Conservation (phyloP, 2,888 invertebrate genomes). For the Drosophila bunnanda region DNA sequence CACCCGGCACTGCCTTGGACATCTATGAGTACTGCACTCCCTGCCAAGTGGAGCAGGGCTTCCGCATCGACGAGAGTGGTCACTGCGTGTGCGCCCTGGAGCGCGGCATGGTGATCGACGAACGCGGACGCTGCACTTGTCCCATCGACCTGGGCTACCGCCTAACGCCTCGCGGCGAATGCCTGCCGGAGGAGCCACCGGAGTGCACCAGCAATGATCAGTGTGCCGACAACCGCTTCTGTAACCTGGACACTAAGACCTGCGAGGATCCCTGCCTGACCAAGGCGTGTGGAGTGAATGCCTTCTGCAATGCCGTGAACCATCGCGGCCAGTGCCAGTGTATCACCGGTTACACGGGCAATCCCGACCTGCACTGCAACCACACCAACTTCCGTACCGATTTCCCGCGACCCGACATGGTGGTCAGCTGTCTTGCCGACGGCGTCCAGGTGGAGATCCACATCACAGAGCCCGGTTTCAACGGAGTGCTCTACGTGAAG, state of each 20-base stretch:
- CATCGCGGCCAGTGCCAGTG: conserved; percentile 92
- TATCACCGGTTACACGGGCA: conserved; percentile 90
- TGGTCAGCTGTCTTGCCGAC: conserved; percentile 95
- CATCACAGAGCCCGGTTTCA: conserved; percentile 90
- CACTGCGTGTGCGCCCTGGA: conserved; percentile 93
- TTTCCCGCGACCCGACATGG: conserved; percentile 94
- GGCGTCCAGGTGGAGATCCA: conserved; percentile 94
- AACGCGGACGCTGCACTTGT: conserved; percentile 91
- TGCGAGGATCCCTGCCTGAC: conserved; percentile 92
- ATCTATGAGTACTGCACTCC: conserved; percentile 91
- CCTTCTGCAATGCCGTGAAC: conserved; percentile 91
- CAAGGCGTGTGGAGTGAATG: conserved; percentile 90
- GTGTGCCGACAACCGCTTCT: conserved; percentile 91
- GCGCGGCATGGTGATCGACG: conserved; percentile 91
- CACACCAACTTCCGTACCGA: conserved; percentile 88
- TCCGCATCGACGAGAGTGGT: conserved; percentile 90
- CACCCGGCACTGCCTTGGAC: conserved; percentile 91
- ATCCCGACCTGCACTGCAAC: conserved; percentile 90
- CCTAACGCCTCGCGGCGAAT: conserved; percentile 87
- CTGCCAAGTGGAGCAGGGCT: conserved; percentile 90
- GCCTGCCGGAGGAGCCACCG: conserved; percentile 85
- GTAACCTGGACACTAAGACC: conserved; percentile 88
- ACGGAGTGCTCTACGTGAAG: conserved; percentile 96
- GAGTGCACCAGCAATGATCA: conserved; percentile 90
- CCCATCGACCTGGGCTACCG: conserved; percentile 89